Evolutionary conservation across 2,797 vertebrate genomes (phyloP), one percentile per base, ranked within the genome.

Genomic region (Picus viridis): DNA sequence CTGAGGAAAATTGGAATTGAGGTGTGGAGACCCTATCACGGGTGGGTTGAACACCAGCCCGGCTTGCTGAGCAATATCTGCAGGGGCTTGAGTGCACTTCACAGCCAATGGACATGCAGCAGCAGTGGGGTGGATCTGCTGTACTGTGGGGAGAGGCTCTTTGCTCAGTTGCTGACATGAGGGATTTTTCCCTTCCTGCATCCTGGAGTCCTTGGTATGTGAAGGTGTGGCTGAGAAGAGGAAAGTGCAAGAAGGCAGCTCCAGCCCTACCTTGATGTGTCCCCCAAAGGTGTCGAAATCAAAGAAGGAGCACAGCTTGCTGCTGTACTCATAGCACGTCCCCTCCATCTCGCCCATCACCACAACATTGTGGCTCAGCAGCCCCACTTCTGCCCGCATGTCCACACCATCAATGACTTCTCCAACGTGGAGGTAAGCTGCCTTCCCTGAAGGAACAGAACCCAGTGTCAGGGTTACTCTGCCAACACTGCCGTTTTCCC

Each of bases 261-360:
- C 68, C 29, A 30, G 63, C 14, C 90, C 5, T 98, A 99, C 99
- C 99, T 99, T 99, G 80, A 99, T 89, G 91, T 99, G 99, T 72
- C 99, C 99, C 5, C 99, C 99, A 7, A 99, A 99, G 30, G 99
- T 99, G 95, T 99, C 99, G 0, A 99, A 99, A 95, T 97, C 88
- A 49, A 99, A 99, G 98, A 99, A 99, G 93, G 97, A 98, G 98
- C 99, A 99, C 76, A 98, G 87, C 61, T 98, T 97, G 15, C 94
- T 98, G 94, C 96, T 97, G 32, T 99, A 99, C 49, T 97, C 94
- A 22, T 98, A 98, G 97, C 99, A 99, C 26, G 30, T 17, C 1
- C 92, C 86, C 92, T 99, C 98, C 98, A 98, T 98, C 97, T 99
- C 98, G 1, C 99, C 99, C 83, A 94, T 97, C 70, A 99, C 83